Base-by-base conservation (phyloP, 2,888 invertebrate species). In the Blastobasis adustella region DNA sequence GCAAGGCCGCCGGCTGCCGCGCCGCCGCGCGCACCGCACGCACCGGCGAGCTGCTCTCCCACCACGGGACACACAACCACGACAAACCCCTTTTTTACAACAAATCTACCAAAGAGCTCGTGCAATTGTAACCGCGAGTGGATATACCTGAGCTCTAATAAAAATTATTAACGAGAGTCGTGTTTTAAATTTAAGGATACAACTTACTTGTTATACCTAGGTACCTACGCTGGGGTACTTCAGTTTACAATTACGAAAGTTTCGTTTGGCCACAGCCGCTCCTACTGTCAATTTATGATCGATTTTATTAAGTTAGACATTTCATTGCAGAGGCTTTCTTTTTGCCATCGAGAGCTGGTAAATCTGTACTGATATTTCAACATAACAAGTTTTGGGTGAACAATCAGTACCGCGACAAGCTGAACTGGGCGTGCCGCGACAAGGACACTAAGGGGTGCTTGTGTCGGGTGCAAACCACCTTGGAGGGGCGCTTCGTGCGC, bases 311-410 rank as follows among this genome's bases (percentile, higher is more conserved):
- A 69, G 52, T 7, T 7, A 42, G 7, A 39, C 6, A 36, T 46
- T 49, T 46, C 54, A 47, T 59, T 74, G 54, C 85, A 88, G 85
- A 79, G 60, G 84, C 86, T 1, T 88, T 83, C 69, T 88, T 80
- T 62, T 65, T 88, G 57, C 88, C 88, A 42, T 88, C 88, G 46
- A 73, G 87, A 61, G 83, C 85, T 45, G 88, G 88, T 39, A 88
- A 88, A 62, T 87, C 83, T 7, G 82, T 88, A 23, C 62, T 88
- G 54, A 88, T 88, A 72, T 88, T 83, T 65, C 66, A 67, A 61
- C 73, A 68, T 54, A 88, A 88, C 63, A 88, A 88, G 60, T 88
- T 88, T 62, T 88, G 88, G 88, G 82, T 88, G 55, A 88, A 88
- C 65, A 88, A 87, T 57, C 84, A 83, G 59, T 88, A 88, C 57